phyloP scores from a whole-genome alignment of 2,888 invertebrate genomes.

The Melieria picta region DNA sequence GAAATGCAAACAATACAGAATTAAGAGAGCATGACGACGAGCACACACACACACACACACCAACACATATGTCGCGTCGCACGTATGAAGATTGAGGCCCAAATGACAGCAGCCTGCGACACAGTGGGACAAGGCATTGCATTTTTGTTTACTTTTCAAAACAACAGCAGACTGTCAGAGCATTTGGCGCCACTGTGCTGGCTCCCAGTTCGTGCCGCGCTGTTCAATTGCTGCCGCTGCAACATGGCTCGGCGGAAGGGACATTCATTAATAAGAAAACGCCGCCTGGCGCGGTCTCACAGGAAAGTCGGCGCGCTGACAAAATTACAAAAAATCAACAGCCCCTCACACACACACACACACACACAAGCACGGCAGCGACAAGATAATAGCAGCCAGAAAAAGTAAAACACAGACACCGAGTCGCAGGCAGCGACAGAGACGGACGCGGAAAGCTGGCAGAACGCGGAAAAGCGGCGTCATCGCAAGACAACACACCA shows the following conservation, averaged over 20 bases:
- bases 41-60: neutral
- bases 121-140: too few species aligned
- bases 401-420: too few species aligned
- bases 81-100: too few species aligned
- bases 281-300: neutral
- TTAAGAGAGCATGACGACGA: slow-evolving; percentile 14
- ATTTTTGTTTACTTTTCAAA: too few species aligned
- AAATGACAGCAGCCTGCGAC: too few species aligned
- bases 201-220: too few species aligned
- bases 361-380: neutral
- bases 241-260: too few species aligned
- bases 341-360: slow-evolving; percentile 5
- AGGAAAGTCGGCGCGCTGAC: neutral
- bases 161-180: too few species aligned
- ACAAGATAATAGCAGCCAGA: neutral
- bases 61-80: neutral
- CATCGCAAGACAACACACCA: slow-evolving; percentile 43
- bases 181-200: too few species aligned
- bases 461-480: too few species aligned
- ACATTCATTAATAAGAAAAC: neutral
- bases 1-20: neutral
- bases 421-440: too few species aligned
- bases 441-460: neutral
- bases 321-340: neutral
- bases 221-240: too few species aligned